A percentile compares a stretch with the other conserved stretches of the same genome.
Conservation (phyloP, 2,888 invertebrate species). For the Plagodis pulveraria region DNA sequence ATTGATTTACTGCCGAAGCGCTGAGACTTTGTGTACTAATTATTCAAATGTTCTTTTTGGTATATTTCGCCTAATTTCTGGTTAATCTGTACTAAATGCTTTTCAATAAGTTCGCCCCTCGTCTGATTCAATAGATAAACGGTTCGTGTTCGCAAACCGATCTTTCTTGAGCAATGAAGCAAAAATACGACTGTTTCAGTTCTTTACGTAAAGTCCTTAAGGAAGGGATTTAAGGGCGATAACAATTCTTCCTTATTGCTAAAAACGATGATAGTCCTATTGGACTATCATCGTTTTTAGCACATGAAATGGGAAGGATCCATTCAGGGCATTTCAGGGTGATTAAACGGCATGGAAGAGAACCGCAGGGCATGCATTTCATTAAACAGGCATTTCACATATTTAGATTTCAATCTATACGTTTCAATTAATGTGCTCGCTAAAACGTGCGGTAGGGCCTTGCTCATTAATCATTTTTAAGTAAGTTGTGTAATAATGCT, state of each 20-base stretch:
- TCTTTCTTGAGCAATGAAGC: constrained; percentile 15
- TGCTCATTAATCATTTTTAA: constrained; percentile 10
- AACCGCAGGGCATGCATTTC: constrained; percentile 27
- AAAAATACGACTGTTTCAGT: constrained; percentile 30
- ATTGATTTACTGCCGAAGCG: too few species aligned
- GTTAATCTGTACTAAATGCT: not conserved
- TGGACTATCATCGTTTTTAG: too few species aligned
- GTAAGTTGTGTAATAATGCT: constrained; percentile 6
- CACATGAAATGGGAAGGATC: constrained; percentile 18
- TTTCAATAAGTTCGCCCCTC: constrained; percentile 8
- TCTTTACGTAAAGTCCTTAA: constrained; percentile 24
- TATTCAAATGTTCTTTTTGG: too few species aligned
- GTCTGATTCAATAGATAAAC: constrained; percentile 18
- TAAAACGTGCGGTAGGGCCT: constrained; percentile 15
- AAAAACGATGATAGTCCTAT: constrained; percentile 20
- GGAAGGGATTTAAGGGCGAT: constrained; percentile 28
- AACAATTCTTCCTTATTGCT: constrained; percentile 28
- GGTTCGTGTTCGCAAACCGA: constrained; percentile 7
- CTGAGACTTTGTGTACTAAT: too few species aligned
- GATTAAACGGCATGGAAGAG: constrained; percentile 32
- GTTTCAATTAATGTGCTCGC: constrained; percentile 17
- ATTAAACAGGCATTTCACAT: constrained; percentile 22
- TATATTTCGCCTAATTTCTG: not conserved
- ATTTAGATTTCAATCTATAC: too few species aligned
- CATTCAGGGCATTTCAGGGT: constrained; percentile 21